phyloP scores from a whole-genome alignment of 2,888 invertebrate genomes.

The Palloptera scutellata region DNA sequence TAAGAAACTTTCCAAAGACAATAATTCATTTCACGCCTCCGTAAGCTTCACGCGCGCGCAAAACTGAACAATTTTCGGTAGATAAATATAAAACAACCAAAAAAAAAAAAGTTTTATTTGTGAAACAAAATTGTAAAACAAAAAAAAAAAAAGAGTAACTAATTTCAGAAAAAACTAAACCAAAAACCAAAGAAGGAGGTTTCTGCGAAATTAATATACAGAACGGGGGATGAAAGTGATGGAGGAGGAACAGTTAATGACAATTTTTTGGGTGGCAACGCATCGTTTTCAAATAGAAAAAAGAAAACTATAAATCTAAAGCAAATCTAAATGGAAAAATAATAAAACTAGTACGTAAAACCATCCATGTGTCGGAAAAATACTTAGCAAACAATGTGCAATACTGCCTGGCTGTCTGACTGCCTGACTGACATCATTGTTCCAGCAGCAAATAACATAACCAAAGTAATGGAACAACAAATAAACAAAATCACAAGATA shows the following conservation, averaged over 20 bases:
- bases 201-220: too few relatives aligned
- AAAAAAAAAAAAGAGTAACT: not conserved
- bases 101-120: not conserved
- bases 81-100: not conserved
- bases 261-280: too few relatives aligned
- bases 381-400: too few relatives aligned
- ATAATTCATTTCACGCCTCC: slow-evolving; percentile 27
- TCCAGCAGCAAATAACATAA: too few relatives aligned
- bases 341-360: slow-evolving; percentile 2
- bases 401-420: too few relatives aligned
- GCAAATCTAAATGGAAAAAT: not conserved
- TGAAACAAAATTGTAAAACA: too few relatives aligned
- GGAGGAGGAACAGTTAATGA: too few relatives aligned
- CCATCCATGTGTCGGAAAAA: slow-evolving; percentile 1
- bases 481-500: too few relatives aligned
- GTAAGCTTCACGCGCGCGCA: not conserved
- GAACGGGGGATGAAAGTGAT: too few relatives aligned
- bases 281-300: not conserved
- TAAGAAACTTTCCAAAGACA: slow-evolving; percentile 28
- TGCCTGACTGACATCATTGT: too few relatives aligned
- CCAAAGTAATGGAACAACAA: too few relatives aligned
- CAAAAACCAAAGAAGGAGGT: slow-evolving; percentile 3
- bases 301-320: not conserved
- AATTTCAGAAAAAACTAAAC: slow-evolving; percentile 4
- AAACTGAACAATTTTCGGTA: not conserved